Conservation (phyloP, 2,113 vertebrate species). For the Trematomus loennbergii region DNA sequence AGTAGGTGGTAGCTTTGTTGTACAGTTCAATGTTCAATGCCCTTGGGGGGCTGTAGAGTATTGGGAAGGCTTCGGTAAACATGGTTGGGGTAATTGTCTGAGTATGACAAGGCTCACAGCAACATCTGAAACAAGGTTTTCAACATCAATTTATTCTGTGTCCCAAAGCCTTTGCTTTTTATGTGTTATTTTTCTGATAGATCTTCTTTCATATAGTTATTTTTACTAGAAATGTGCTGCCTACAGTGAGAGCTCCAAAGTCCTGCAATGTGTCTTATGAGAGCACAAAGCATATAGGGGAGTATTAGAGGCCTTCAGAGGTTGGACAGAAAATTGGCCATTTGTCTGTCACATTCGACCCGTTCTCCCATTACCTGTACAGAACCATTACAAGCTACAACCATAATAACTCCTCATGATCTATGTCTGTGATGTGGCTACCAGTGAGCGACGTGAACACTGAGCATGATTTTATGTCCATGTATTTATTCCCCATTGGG, state of each 20-base stretch:
- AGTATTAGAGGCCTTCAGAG: slow-evolving; percentile 48
- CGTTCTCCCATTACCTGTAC: slow-evolving; percentile 67
- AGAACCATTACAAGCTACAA: slow-evolving; percentile 56
- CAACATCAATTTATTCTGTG: slow-evolving; percentile 8
- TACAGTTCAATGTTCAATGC: slow-evolving; percentile 37
- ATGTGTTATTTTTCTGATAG: slow-evolving; percentile 37
- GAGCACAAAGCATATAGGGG: slow-evolving; percentile 41
- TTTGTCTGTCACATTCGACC: slow-evolving; percentile 64
- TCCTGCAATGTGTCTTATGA: slow-evolving; percentile 50
- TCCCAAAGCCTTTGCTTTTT: slow-evolving; percentile 9
- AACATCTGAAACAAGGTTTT: slow-evolving; percentile 36
- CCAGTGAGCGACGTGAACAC: slow-evolving; percentile 3
- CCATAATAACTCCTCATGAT: slow-evolving; percentile 59
- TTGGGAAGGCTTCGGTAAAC: slow-evolving; percentile 37
- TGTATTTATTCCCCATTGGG: slow-evolving; percentile 12
- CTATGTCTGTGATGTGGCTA: slow-evolving; percentile 48
- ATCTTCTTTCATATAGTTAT: slow-evolving; percentile 27
- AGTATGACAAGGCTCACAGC: slow-evolving; percentile 37
- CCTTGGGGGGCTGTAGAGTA: slow-evolving; percentile 44
- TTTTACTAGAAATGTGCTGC: slow-evolving; percentile 28
- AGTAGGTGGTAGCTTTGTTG: slow-evolving; percentile 49
- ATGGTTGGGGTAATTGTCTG: slow-evolving; percentile 60
- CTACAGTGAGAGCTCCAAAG: slow-evolving; percentile 35
- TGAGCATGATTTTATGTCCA: slow-evolving; percentile 12
- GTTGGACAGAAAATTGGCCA: slow-evolving; percentile 66